Percentiles rank a stretch among this genome's conserved stretches.
Conservation (phyloP, 2,888 invertebrate species). For the Macroteleia sp. region DNA sequence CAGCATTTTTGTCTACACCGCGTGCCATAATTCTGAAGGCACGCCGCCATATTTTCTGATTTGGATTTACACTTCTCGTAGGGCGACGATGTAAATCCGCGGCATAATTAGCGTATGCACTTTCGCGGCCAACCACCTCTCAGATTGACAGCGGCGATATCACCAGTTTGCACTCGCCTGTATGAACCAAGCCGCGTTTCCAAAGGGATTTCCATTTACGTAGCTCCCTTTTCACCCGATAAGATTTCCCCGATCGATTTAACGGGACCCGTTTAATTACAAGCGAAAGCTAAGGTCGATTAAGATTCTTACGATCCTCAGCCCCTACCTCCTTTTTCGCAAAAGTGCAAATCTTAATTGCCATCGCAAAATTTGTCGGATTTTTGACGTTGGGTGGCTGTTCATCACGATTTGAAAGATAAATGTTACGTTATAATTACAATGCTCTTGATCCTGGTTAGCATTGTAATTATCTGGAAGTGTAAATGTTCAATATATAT, state of each 20-base stretch:
- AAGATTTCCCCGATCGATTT: slow-evolving; percentile 63
- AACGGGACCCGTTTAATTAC: slow-evolving; percentile 74
- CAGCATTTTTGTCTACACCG: slow-evolving; percentile 20
- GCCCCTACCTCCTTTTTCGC: slow-evolving; percentile 6
- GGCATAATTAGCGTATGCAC: slow-evolving; percentile 71
- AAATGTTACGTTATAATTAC: slow-evolving; percentile 31
- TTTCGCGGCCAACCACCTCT: slow-evolving; percentile 66
- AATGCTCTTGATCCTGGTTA: too few species aligned
- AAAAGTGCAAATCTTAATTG: slow-evolving; percentile 41
- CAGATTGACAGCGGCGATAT: slow-evolving; percentile 73
- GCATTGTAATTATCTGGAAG: too few species aligned
- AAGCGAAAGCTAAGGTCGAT: slow-evolving; percentile 68
- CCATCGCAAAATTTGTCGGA: slow-evolving; percentile 41
- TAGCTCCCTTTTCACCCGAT: slow-evolving; percentile 47
- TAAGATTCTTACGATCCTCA: slow-evolving; percentile 22
- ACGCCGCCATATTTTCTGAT: slow-evolving; percentile 36
- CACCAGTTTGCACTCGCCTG: slow-evolving; percentile 34
- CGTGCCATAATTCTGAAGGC: slow-evolving; percentile 48
- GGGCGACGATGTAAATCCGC: slow-evolving; percentile 63
- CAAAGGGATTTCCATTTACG: slow-evolving; percentile 51
- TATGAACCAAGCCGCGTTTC: slow-evolving; percentile 35
- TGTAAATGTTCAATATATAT: too few species aligned
- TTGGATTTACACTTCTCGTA: slow-evolving; percentile 44
- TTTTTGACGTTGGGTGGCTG: slow-evolving; percentile 33
- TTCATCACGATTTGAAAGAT: slow-evolving; percentile 25